A percentile compares a stretch with the other conserved stretches of the same genome.
These are phyloP conservation scores for Tragopan temminckii DNA, from an alignment of 2,797 vertebrate species.

Conservation along the genomic window DNA sequence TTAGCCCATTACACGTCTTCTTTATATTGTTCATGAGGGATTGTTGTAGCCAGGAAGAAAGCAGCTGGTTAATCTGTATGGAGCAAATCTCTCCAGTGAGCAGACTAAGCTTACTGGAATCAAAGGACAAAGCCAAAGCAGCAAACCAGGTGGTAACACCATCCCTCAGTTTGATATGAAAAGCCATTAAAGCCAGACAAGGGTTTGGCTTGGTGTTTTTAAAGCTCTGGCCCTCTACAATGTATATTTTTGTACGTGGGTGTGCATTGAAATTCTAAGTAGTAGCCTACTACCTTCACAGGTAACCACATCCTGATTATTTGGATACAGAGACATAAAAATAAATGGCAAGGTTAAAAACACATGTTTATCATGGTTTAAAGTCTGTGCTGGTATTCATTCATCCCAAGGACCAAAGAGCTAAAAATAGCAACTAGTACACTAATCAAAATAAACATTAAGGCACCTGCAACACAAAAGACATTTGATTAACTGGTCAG, in stretches of 20 bases:
- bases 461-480: conserved; percentile 78
- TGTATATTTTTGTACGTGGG: conserved; percentile 78
- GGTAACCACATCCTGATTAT: conserved; percentile 86
- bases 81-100: background rate
- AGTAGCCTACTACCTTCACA: conserved; percentile 66
- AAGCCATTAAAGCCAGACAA: background rate
- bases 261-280: conserved; percentile 74
- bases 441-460: conserved; percentile 82
- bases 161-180: background rate
- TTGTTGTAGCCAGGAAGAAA: background rate
- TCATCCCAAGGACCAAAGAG: conserved; percentile 75
- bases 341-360: conserved; percentile 81
- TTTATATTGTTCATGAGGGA: background rate
- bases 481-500: conserved; percentile 79
- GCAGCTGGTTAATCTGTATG: background rate
- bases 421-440: conserved; percentile 78
- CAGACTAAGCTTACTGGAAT: background rate
- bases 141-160: background rate
- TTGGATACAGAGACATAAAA: conserved; percentile 79
- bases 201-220: background rate
- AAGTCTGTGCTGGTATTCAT: conserved; percentile 73
- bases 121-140: background rate
- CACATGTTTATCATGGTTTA: conserved; percentile 76
- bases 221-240: conserved; percentile 17
- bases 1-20: background rate